A percentile compares a stretch with the other conserved stretches of the same genome.
phyloP scores from a whole-genome alignment of 2,888 invertebrate genomes.

The Zaprionus bogoriensis region DNA sequence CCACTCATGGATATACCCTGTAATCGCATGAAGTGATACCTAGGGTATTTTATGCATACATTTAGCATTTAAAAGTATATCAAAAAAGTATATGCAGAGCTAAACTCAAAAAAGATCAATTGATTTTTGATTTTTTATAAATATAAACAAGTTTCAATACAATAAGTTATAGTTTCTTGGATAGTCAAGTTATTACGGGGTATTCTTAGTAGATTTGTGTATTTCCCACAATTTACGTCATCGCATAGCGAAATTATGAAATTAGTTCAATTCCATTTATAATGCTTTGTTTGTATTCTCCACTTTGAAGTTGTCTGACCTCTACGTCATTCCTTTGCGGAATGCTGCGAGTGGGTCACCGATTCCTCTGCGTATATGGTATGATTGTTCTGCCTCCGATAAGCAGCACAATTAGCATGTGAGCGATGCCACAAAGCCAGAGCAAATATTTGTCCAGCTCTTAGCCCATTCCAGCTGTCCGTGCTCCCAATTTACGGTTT shows the following conservation, averaged over 20 bases:
- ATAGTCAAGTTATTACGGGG: too few relatives aligned
- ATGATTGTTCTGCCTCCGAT: constrained; percentile 27
- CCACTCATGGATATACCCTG: too few relatives aligned
- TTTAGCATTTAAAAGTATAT: not conserved
- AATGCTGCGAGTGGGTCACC: constrained; percentile 25
- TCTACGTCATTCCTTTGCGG: constrained; percentile 13
- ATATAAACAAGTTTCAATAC: too few relatives aligned
- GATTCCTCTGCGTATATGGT: constrained; percentile 27
- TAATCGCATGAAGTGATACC: too few relatives aligned
- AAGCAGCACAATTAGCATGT: constrained; percentile 41
- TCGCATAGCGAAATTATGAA: constrained; percentile 15
- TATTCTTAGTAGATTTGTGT: not conserved
- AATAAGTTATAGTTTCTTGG: too few relatives aligned
- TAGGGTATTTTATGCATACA: not conserved
- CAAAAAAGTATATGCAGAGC: not conserved
- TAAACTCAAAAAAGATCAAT: too few relatives aligned
- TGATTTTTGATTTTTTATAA: too few relatives aligned
- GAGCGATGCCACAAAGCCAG: constrained; percentile 1
- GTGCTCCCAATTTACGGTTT: not conserved
- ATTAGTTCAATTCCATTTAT: constrained; percentile 15
- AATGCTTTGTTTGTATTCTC: constrained; percentile 10
- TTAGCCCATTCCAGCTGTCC: constrained; percentile 3
- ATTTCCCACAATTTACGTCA: constrained; percentile 30
- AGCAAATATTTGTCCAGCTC: constrained; percentile 28
- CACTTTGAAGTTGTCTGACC: constrained; percentile 47